A percentile compares a stretch with the other conserved stretches of the same genome.
Conservation (phyloP, 2,113 vertebrate species). For the Chrysochloris asiatica region DNA sequence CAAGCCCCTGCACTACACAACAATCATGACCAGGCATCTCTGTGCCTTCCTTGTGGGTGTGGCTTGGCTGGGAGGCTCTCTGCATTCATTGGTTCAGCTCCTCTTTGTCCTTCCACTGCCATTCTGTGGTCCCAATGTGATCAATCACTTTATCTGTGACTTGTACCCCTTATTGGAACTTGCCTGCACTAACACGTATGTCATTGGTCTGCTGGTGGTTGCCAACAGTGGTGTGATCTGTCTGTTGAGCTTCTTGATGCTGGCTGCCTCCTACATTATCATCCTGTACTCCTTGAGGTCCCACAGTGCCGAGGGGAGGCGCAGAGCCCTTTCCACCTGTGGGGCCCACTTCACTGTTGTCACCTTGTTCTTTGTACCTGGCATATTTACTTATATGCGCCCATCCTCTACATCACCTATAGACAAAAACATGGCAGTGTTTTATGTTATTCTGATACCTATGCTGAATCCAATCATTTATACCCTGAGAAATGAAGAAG, state of each 20-base stretch:
- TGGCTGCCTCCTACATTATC: slow-evolving; percentile 57
- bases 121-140: slow-evolving; percentile 54
- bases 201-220: slow-evolving; percentile 47
- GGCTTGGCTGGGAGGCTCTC: slow-evolving; percentile 60
- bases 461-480: slow-evolving; percentile 74
- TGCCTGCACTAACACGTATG: slow-evolving; percentile 40
- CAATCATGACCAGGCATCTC: slow-evolving; percentile 37
- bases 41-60: slow-evolving; percentile 46
- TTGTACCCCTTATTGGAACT: slow-evolving; percentile 66
- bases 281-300: slow-evolving; percentile 44
- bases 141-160: slow-evolving; percentile 75
- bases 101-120: slow-evolving; percentile 48
- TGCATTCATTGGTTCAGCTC: slow-evolving; percentile 57
- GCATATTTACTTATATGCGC: slow-evolving; percentile 51
- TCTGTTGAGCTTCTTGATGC: slow-evolving; percentile 64
- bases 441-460: slow-evolving; percentile 74
- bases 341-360: slow-evolving; percentile 57
- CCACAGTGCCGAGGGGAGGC: slow-evolving; percentile 39
- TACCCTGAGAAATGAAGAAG: slow-evolving; percentile 67
- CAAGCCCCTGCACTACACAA: slow-evolving; percentile 32
- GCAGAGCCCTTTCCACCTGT: slow-evolving; percentile 71
- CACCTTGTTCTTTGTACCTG: slow-evolving; percentile 63
- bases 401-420: not conserved
- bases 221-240: slow-evolving; percentile 70
- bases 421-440: slow-evolving; percentile 67